Conservation (phyloP, 2,797 vertebrate genomes). For the Pseudomugil tenellus region DNA sequence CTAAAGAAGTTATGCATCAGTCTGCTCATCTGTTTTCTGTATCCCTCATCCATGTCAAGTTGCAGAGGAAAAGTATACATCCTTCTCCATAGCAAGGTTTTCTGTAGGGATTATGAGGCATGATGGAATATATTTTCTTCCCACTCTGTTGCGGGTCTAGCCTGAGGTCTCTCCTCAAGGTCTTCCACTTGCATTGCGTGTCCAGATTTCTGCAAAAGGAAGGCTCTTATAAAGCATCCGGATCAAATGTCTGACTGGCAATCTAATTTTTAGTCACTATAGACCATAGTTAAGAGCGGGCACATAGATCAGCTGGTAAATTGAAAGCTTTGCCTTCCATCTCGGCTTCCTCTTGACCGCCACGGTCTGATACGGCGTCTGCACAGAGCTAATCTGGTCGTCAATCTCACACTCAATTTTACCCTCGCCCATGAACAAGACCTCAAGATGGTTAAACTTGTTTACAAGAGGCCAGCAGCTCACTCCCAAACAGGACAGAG, state of each 20-base stretch:
- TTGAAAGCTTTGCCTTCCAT: constrained; percentile 22
- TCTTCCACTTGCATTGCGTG: not conserved
- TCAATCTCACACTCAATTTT: constrained; percentile 17
- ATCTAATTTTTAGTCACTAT: constrained; percentile 14
- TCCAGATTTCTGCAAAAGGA: constrained; percentile 7
- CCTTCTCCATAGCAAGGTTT: constrained; percentile 11
- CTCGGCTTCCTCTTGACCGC: constrained; percentile 8
- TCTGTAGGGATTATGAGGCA: constrained; percentile 8
- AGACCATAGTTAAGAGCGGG: constrained; percentile 6
- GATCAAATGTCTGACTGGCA: constrained; percentile 18
- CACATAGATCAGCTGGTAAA: constrained; percentile 11
- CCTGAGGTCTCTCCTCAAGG: constrained; percentile 13
- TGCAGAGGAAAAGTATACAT: not conserved
- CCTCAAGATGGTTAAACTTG: constrained; percentile 11
- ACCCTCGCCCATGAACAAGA: constrained; percentile 20
- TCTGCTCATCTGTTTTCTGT: constrained; percentile 1
- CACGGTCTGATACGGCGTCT: not conserved
- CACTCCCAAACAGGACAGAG: constrained; percentile 9
- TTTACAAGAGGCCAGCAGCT: constrained; percentile 20
- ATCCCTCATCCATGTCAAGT: constrained; percentile 1
- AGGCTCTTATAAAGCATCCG: not conserved
- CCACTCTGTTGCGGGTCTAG: constrained; percentile 5
- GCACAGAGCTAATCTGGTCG: constrained; percentile 8
- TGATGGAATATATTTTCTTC: constrained; percentile 25
- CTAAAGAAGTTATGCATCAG: not conserved